phyloP scores from a whole-genome alignment of 1,140 invertebrate genomes.

The Drosophila malerkotliana region DNA sequence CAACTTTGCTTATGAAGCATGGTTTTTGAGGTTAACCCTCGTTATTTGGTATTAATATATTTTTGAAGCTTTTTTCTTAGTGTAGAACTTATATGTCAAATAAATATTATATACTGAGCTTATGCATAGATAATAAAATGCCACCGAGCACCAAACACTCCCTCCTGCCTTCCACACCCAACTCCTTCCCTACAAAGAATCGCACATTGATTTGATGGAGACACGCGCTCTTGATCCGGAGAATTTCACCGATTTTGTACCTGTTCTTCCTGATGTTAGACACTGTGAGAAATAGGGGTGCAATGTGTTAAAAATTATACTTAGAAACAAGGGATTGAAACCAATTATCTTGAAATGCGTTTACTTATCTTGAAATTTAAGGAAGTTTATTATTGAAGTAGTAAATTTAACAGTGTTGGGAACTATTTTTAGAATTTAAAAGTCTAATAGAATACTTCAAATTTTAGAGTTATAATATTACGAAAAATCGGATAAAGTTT shows the following conservation, averaged over 20 bases:
- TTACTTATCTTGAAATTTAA: no score
- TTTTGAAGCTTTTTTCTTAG: constrained; percentile 8
- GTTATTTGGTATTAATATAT: neutral
- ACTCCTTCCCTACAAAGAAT: constrained; percentile 1
- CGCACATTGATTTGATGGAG: constrained; percentile 24
- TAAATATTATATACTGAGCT: constrained; percentile 32
- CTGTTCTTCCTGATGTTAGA: constrained; percentile 8
- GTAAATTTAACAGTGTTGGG: no score
- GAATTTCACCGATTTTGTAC: constrained; percentile 21
- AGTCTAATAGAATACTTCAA: no score
- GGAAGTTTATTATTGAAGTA: no score
- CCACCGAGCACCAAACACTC: neutral
- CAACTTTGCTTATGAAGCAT: neutral
- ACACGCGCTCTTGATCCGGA: constrained; percentile 14
- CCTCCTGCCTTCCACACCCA: no score
- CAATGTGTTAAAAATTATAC: no score
- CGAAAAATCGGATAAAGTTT: no score
- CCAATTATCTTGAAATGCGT: no score
- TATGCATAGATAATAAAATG: constrained; percentile 55
- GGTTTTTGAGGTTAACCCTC: neutral
- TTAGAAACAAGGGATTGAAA: no score
- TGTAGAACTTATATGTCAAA: constrained; percentile 18
- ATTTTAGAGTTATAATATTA: no score
- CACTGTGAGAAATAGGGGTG: neutral
- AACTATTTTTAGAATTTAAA: no score